phyloP scores from a whole-genome alignment of 2,888 invertebrate species.

The Chrysolina haemoptera region DNA sequence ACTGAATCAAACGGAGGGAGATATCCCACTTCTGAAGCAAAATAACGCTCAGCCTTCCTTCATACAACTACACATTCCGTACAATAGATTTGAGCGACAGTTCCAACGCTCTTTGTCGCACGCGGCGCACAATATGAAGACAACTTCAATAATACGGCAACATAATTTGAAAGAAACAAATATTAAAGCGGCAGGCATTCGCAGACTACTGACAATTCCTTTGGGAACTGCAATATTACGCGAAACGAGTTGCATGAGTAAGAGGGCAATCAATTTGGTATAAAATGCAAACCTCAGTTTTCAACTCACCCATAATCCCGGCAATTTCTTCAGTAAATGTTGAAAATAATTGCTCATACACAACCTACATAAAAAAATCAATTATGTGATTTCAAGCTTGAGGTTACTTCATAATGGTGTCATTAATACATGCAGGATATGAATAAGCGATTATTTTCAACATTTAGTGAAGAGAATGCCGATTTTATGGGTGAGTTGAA shows the following conservation, averaged over 20 bases:
- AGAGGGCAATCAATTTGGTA: constrained; percentile 1
- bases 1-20: neutral
- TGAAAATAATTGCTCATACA: too few relatives aligned
- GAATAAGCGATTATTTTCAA: too few relatives aligned
- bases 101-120: constrained; percentile 24
- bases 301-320: too few relatives aligned
- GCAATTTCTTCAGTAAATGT: neutral
- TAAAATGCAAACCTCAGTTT: too few relatives aligned
- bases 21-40: neutral
- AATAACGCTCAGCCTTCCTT: neutral
- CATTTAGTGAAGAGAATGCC: too few relatives aligned
- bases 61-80: constrained; percentile 1
- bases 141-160: constrained; percentile 38
- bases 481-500: too few relatives aligned
- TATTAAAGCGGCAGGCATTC: constrained; percentile 31
- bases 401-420: too few relatives aligned
- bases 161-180: constrained; percentile 39
- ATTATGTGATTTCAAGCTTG: too few relatives aligned
- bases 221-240: constrained; percentile 26
- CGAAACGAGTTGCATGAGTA: constrained; percentile 27
- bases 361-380: too few relatives aligned
- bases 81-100: constrained; percentile 30
- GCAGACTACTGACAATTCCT: constrained; percentile 31
- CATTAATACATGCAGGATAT: too few relatives aligned
- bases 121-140: constrained; percentile 34